Evolutionary conservation across 2,797 vertebrate species (phyloP), one percentile per base, ranked within the genome.

Genomic region (Epinephelus awoara): DNA sequence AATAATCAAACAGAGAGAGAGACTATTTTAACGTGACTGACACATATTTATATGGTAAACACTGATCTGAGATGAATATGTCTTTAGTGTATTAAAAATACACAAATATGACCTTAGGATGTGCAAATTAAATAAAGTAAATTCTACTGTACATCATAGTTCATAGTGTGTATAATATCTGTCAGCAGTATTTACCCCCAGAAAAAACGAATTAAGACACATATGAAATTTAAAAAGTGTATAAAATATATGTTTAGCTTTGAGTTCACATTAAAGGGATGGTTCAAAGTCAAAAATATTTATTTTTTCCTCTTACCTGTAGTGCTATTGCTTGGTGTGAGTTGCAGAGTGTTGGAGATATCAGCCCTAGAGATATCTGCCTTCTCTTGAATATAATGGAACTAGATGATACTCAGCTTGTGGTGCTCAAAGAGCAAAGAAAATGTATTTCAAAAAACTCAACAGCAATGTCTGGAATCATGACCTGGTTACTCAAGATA

Each of bases 1-100:
- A 83, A 95, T 93, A 93, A 97, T 95, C 94, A 96, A 96, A 96
- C 91, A 93, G 93, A 83, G 93, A 96, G 93, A 97, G 94, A 8
- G 6, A 7, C 8, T 94, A 93, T 95, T 67, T 88, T 67, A 88
- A 83, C 55, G 62, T 75, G 78, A 84, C 21, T 61, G 40, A 79
- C 68, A 85, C 13, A 66, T 34, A 34, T 69, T 11, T 70, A 46
- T 27, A 52, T 8, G 14, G 12, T 18, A 17, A 63, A 74, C 34
- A 75, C 15, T 38, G 9, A 18, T 23, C 18, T 42, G 46, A 71
- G 25, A 52, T 18, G 8, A 40, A 47, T 17, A 21, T 54, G n/a
- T 64, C 4, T 61, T 67, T 12, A 40, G 47, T 46, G 23, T 17
- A 19, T 8, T 47, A 52, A 12, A 27, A 6, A n/a, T 1, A 74